These are phyloP conservation scores for Okapia johnstoni DNA, from an alignment of 2,113 vertebrate genomes.

Conservation along the genomic window DNA sequence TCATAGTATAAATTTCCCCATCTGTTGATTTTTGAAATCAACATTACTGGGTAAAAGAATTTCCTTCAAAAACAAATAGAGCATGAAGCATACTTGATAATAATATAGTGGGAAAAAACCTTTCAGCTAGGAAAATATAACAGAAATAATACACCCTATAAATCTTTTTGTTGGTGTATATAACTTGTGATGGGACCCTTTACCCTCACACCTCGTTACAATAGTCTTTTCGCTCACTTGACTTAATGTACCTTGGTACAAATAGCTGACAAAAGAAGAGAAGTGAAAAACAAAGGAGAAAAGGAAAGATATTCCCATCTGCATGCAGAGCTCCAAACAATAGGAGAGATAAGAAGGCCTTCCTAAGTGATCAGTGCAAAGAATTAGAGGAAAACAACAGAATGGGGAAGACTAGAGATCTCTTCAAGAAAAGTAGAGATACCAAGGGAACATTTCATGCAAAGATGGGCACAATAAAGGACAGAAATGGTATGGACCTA, in stretches of 20 bases:
- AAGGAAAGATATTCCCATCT: not conserved
- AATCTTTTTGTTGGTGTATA: not conserved
- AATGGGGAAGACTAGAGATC: not conserved
- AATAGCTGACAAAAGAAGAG: not conserved
- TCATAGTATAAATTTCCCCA: not conserved
- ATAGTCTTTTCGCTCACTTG: not conserved
- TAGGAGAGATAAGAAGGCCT: not conserved
- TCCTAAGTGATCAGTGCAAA: not conserved
- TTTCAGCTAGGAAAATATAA: not conserved
- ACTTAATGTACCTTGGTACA: not conserved
- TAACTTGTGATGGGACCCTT: not conserved
- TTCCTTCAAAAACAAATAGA: slow-evolving; percentile 17
- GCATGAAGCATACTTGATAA: not conserved
- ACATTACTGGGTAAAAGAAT: not conserved
- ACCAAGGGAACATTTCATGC: not conserved
- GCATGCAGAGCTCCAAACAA: not conserved
- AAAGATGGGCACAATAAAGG: not conserved
- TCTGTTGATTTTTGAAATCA: slow-evolving; percentile 28
- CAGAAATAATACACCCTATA: not conserved
- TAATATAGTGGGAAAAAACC: not conserved
- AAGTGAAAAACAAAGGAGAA: not conserved
- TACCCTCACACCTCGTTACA: not conserved
- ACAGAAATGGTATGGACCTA: not conserved
- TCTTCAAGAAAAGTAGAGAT: not conserved
- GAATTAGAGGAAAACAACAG: not conserved